Conservation (phyloP, 2,888 invertebrate genomes). For the Sphecodes monilicornis region DNA sequence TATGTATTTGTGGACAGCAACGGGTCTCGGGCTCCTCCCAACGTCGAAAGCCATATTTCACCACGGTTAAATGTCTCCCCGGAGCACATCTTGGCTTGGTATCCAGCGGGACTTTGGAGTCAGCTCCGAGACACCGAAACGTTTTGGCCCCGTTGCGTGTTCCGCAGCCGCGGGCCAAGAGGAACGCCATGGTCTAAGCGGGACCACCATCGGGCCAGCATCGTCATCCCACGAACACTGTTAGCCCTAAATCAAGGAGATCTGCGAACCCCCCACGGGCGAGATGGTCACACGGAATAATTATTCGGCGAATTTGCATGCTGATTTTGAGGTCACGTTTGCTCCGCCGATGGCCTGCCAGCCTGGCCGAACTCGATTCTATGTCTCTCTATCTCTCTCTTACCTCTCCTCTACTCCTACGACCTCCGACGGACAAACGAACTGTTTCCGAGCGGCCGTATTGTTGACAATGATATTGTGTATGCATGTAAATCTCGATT, state of each 20-base stretch:
- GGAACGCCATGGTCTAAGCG: neutral
- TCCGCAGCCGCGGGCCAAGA: neutral
- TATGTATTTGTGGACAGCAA: constrained; percentile 32
- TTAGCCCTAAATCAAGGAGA: constrained; percentile 73
- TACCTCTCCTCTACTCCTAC: neutral
- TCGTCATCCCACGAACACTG: neutral
- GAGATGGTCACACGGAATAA: constrained; percentile 80
- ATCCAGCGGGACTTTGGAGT: constrained; percentile 44
- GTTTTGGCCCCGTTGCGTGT: neutral
- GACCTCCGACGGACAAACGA: constrained; percentile 29
- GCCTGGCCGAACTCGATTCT: neutral
- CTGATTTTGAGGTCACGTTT: constrained; percentile 82
- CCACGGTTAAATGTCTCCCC: constrained; percentile 60
- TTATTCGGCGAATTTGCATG: constrained; percentile 82
- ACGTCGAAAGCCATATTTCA: constrained; percentile 64
- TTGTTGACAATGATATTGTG: constrained; percentile 43
- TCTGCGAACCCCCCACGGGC: constrained; percentile 62
- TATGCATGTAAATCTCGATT: constrained; percentile 46
- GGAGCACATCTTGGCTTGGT: constrained; percentile 39
- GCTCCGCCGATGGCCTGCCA: constrained; percentile 63
- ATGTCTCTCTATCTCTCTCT: neutral
- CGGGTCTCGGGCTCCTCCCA: constrained; percentile 20
- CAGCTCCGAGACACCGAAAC: constrained; percentile 14
- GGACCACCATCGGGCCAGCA: neutral
- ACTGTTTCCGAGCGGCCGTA: constrained; percentile 38